A percentile compares a stretch with the other conserved stretches of the same genome.
Evolutionary conservation across 2,113 vertebrate species (phyloP).

Genomic region (Pica pica): DNA sequence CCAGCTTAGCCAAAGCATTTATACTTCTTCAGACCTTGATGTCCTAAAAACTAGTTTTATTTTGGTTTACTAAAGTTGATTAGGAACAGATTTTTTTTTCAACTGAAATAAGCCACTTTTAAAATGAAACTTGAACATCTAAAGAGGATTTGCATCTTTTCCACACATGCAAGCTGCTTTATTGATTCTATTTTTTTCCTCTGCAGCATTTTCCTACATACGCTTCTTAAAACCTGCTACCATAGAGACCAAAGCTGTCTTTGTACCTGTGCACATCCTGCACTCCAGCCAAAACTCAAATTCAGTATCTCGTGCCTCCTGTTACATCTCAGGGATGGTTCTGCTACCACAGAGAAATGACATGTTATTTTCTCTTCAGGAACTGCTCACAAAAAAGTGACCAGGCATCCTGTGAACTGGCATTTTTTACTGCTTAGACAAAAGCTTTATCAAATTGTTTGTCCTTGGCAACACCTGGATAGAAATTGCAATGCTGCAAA

Average conservation of each 20-base stretch:
- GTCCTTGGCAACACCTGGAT: not conserved
- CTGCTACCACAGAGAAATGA: not conserved
- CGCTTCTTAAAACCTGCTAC: not conserved
- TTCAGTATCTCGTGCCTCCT: not conserved
- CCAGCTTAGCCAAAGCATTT: conserved; percentile 50
- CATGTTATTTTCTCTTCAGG: not conserved
- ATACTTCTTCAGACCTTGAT: conserved; percentile 47
- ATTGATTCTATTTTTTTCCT: not conserved
- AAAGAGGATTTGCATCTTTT: not conserved
- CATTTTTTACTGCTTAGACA: not conserved
- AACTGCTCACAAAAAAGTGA: not conserved
- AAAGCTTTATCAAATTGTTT: not conserved
- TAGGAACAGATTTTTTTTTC: conserved; percentile 45
- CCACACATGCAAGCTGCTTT: conserved; percentile 1
- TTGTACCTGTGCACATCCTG: not conserved
- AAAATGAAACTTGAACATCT: conserved; percentile 44
- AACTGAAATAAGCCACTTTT: conserved; percentile 44
- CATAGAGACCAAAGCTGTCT: not conserved
- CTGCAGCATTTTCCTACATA: not conserved
- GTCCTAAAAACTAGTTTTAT: conserved; percentile 55
- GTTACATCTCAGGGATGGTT: not conserved
- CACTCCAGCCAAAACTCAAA: not conserved
- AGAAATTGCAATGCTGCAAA: not conserved
- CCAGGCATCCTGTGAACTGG: not conserved
- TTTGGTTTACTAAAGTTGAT: conserved; percentile 59